A percentile compares a stretch with the other conserved stretches of the same genome.
These are phyloP conservation scores for Huso huso DNA, from an alignment of 2,797 vertebrate genomes.

Conservation along the genomic window DNA sequence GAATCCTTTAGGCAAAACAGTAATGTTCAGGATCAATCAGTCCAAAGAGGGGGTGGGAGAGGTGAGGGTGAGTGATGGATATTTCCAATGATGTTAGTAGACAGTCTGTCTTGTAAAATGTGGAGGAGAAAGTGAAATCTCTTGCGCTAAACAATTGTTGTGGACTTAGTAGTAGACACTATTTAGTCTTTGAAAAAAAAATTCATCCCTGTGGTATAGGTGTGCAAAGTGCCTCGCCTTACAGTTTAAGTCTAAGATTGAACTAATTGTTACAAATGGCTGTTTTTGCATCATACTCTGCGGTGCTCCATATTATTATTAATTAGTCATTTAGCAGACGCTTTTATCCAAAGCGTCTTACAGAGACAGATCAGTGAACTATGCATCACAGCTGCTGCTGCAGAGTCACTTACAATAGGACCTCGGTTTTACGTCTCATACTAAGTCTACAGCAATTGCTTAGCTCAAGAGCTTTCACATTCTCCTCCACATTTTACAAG, in stretches of 20 bases:
- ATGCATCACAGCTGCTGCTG: too few relatives aligned
- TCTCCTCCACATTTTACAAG: not conserved
- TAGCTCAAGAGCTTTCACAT: not conserved
- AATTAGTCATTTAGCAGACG: too few relatives aligned
- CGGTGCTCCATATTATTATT: too few relatives aligned
- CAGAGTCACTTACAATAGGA: too few relatives aligned
- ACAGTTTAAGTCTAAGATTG: too few relatives aligned
- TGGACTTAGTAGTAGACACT: not conserved
- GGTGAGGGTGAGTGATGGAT: not conserved
- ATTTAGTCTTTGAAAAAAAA: too few relatives aligned
- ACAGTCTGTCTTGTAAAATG: not conserved
- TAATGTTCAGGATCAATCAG: not conserved
- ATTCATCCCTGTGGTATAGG: not conserved
- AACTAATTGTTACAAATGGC: not conserved
- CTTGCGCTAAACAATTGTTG: not conserved
- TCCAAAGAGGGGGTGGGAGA: not conserved
- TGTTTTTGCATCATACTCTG: too few relatives aligned
- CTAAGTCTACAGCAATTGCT: not conserved
- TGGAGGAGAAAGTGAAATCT: not conserved
- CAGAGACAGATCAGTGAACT: too few relatives aligned
- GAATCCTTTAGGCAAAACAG: slow-evolving; percentile 14
- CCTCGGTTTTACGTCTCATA: too few relatives aligned
- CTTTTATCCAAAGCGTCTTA: too few relatives aligned
- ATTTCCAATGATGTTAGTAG: not conserved
- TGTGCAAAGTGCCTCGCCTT: too few relatives aligned